Conservation (phyloP, 2,888 invertebrate species). For the Scelioninae gen. 2 region DNA sequence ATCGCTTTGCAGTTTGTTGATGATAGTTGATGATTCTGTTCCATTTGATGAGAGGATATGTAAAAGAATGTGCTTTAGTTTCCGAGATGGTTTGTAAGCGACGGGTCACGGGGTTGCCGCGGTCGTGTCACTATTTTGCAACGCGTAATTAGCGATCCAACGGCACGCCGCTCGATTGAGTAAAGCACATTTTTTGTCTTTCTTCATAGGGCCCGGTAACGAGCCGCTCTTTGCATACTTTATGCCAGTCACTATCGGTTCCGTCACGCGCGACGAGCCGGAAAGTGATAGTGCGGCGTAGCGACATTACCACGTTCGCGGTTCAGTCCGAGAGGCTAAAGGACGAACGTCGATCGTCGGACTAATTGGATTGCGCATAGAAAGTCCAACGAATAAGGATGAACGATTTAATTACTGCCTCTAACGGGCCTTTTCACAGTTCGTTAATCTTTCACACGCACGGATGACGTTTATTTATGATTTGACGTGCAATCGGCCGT, state of each 20-base stretch:
- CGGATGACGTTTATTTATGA: constrained; percentile 43
- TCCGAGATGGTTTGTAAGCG: background rate
- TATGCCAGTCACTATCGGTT: constrained; percentile 55
- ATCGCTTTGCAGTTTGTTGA: too few species aligned
- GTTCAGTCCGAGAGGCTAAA: constrained; percentile 38
- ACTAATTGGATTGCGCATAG: constrained; percentile 59
- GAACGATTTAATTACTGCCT: constrained; percentile 60
- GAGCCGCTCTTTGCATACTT: constrained; percentile 68
- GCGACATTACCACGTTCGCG: constrained; percentile 21
- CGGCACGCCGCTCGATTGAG: constrained; percentile 34
- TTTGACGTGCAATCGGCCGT: constrained; percentile 42
- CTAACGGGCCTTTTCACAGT: constrained; percentile 52
- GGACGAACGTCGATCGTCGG: constrained; percentile 48
- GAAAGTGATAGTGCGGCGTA: constrained; percentile 67
- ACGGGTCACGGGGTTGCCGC: constrained; percentile 66
- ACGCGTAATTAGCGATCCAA: constrained; percentile 69
- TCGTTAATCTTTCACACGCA: constrained; percentile 55
- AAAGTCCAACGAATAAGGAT: constrained; percentile 53
- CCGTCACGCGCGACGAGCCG: constrained; percentile 68
- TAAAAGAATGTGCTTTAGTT: too few species aligned
- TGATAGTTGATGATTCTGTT: too few species aligned
- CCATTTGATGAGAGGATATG: too few species aligned
- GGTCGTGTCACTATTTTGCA: constrained; percentile 70
- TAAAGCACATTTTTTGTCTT: constrained; percentile 63
- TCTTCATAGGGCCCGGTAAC: constrained; percentile 65